Percentiles rank a stretch among this genome's conserved stretches.
These are phyloP conservation scores for Torymus aiolomorphi DNA, from an alignment of 2,888 invertebrate genomes.

Conservation along the genomic window DNA sequence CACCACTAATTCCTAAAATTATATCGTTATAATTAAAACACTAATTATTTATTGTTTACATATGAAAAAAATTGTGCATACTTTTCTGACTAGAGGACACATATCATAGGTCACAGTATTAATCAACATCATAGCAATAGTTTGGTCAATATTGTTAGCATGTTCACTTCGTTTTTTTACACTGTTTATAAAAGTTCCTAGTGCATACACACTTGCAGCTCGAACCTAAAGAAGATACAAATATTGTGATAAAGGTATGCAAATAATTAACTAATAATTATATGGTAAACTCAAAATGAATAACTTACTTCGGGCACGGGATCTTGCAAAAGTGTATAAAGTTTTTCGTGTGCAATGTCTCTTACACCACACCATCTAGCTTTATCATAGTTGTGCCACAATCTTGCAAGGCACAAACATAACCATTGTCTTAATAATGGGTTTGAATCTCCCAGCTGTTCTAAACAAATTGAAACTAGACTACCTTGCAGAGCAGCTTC, in stretches of 20 bases:
- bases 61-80: slow-evolving; percentile 62
- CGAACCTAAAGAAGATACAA: slow-evolving; percentile 80
- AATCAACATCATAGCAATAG: slow-evolving; percentile 91
- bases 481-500: slow-evolving; percentile 93
- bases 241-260: background rate
- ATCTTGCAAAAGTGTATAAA: slow-evolving; percentile 88
- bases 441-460: slow-evolving; percentile 86
- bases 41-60: slow-evolving; percentile 5
- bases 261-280: slow-evolving; percentile 32
- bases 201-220: slow-evolving; percentile 94
- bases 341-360: slow-evolving; percentile 97
- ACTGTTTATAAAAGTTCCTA: slow-evolving; percentile 94
- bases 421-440: slow-evolving; percentile 89
- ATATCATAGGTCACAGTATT: slow-evolving; percentile 88
- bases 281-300: slow-evolving; percentile 14
- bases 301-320: slow-evolving; percentile 87
- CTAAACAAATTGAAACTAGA: slow-evolving; percentile 93
- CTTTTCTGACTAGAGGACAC: slow-evolving; percentile 89
- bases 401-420: slow-evolving; percentile 91
- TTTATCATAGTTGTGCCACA: slow-evolving; percentile 93
- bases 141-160: slow-evolving; percentile 94
- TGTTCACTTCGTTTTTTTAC: slow-evolving; percentile 91
- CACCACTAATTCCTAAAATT: slow-evolving; percentile 85
- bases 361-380: slow-evolving; percentile 97
- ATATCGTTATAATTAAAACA: background rate